Evolutionary conservation across 2,888 invertebrate genomes (phyloP).

Genomic region (Linnaemya tessellans): DNA sequence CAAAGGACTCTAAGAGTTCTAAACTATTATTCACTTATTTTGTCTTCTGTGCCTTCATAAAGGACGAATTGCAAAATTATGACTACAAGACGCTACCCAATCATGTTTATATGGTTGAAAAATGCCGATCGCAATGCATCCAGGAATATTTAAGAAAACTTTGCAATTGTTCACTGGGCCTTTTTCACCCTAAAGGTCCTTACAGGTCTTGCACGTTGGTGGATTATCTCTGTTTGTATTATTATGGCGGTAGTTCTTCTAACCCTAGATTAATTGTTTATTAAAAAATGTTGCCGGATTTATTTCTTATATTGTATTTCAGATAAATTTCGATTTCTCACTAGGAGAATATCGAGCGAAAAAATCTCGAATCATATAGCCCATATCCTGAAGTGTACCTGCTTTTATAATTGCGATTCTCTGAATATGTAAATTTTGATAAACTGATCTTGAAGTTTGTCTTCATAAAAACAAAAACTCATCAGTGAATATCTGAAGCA

Average conservation of each 20-base stretch:
- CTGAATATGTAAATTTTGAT: too few species aligned
- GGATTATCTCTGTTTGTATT: constrained; percentile 77
- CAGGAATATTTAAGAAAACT: constrained; percentile 80
- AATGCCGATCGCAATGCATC: constrained; percentile 82
- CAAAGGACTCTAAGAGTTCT: background rate
- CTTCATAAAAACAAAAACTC: too few species aligned
- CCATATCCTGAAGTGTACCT: constrained; percentile 77
- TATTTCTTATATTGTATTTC: background rate
- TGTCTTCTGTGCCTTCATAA: background rate
- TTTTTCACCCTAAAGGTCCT: constrained; percentile 78
- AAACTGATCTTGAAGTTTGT: too few species aligned
- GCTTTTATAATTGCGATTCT: constrained; percentile 79
- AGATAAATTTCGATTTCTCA: constrained; percentile 24
- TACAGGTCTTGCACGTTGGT: constrained; percentile 75
- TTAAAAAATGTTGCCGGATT: background rate
- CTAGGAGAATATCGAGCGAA: background rate
- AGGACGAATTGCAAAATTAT: constrained; percentile 74
- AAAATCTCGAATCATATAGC: too few species aligned
- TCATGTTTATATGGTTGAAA: constrained; percentile 80
- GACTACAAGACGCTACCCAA: constrained; percentile 79
- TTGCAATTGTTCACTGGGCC: constrained; percentile 82
- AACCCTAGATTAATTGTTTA: background rate
- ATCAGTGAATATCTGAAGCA: too few species aligned
- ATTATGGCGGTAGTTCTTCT: constrained; percentile 76
- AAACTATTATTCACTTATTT: background rate